These are phyloP conservation scores for Bradypus variegatus DNA, from an alignment of 2,797 vertebrate species.

Conservation along the genomic window DNA sequence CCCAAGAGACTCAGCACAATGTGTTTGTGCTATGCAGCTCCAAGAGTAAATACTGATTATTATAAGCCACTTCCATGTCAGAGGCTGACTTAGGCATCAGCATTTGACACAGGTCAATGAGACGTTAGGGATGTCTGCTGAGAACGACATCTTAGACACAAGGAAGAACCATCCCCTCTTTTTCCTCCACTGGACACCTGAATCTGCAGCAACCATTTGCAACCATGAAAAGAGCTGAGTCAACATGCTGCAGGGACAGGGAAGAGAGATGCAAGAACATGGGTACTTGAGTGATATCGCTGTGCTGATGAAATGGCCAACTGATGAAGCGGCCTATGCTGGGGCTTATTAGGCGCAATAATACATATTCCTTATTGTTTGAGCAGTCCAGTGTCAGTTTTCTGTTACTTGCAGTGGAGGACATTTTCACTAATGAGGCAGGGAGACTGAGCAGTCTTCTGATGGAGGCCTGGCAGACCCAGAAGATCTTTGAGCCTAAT, in stretches of 20 bases:
- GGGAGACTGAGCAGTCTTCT: neutral
- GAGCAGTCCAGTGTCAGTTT: neutral
- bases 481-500: neutral
- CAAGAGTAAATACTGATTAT: neutral
- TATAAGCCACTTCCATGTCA: neutral
- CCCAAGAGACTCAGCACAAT: neutral
- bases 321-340: neutral
- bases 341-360: neutral
- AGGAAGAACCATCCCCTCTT: neutral
- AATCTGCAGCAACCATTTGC: neutral
- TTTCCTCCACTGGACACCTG: neutral
- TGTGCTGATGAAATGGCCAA: neutral
- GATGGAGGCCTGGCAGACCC: neutral
- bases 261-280: neutral
- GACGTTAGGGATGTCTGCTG: neutral
- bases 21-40: neutral
- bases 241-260: neutral
- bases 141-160: neutral
- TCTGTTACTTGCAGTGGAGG: neutral
- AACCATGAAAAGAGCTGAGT: neutral
- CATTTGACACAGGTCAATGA: neutral
- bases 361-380: neutral
- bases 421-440: neutral
- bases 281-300: neutral
- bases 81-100: neutral